Conservation (phyloP, 2,888 invertebrate genomes). For the Catocala sponsa region DNA sequence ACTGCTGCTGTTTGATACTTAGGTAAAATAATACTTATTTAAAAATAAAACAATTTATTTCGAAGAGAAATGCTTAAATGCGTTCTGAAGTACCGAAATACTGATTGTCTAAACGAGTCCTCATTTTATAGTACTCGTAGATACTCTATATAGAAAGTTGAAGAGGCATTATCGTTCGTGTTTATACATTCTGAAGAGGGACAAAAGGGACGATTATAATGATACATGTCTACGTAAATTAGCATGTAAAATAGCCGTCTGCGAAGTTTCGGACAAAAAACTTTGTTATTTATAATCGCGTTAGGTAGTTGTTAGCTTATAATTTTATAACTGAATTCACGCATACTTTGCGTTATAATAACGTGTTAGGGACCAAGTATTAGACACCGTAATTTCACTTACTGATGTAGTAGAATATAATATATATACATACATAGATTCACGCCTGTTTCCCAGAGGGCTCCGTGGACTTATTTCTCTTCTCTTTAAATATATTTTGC, state of each 20-base stretch:
- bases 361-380: not conserved
- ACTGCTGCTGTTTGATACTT: too few species aligned
- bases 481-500: too few species aligned
- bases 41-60: too few species aligned
- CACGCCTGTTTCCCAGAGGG: too few species aligned
- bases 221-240: conserved; percentile 14
- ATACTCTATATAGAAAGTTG: conserved; percentile 12
- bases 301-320: not conserved
- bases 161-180: conserved; percentile 14
- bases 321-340: not conserved
- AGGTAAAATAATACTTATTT: too few species aligned
- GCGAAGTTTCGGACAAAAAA: conserved; percentile 16
- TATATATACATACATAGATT: too few species aligned
- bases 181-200: conserved; percentile 3
- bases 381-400: not conserved
- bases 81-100: too few species aligned
- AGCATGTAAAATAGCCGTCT: conserved; percentile 8
- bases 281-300: conserved; percentile 3
- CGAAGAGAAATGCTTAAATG: too few species aligned
- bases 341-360: not conserved
- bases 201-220: conserved; percentile 10
- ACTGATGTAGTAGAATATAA: too few species aligned
- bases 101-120: too few species aligned
- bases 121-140: too few species aligned
- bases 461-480: too few species aligned